Conservation (phyloP, 1,140 invertebrate species). For the Arion vulgaris region DNA sequence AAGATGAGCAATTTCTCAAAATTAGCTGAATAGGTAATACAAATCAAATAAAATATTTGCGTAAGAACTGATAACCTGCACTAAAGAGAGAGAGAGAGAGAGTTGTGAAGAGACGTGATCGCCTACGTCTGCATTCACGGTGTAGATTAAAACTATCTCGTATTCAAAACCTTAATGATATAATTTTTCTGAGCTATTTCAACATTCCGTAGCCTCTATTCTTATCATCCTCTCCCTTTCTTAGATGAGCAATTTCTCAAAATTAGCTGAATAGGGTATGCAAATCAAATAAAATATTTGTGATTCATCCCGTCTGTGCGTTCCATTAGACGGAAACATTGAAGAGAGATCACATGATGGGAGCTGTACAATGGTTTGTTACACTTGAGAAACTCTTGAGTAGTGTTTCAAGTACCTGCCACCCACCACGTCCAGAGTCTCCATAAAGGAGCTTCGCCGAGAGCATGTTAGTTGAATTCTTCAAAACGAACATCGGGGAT, state of each 20-base stretch:
- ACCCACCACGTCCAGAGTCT: not conserved
- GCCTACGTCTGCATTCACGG: too few relatives aligned
- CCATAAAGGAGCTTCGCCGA: not conserved
- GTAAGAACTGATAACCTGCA: too few relatives aligned
- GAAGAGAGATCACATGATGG: constrained; percentile 2
- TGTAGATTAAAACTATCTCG: too few relatives aligned
- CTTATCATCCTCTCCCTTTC: not conserved
- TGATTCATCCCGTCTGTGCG: constrained; percentile 6
- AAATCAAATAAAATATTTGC: too few relatives aligned
- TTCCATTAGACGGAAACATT: not conserved
- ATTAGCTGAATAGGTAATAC: constrained; percentile 6
- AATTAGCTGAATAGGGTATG: constrained; percentile 18
- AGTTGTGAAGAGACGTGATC: too few relatives aligned
- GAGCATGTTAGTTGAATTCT: not conserved
- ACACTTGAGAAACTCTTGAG: not conserved
- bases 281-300: constrained; percentile 23
- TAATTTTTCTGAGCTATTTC: too few relatives aligned
- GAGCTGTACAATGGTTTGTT: not conserved
- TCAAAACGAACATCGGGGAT: not conserved
- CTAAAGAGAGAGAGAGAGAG: too few relatives aligned
- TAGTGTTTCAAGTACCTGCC: not conserved
- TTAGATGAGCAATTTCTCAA: not conserved
- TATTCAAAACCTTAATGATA: too few relatives aligned
- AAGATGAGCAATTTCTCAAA: not conserved
- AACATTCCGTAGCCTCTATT: not conserved